Percentiles rank a stretch among this genome's conserved stretches.
These are phyloP conservation scores for rat (Rattus norvegicus) DNA, from an alignment of 2,113 vertebrate genomes.

Conservation along the genomic window GRCr8 NC_086025.1:11499001-11499500, in stretches of 20 bases:
- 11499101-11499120: conserved; percentile 9
- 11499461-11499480: conserved; percentile 95
- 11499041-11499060: background rate
- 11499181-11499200: background rate
- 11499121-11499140: conserved; percentile 9
- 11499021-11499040: background rate
- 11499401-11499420: conserved; percentile 94
- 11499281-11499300: background rate
- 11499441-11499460: conserved; percentile 94
- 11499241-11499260: background rate
- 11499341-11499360: conserved; percentile 90
- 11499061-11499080: no score
- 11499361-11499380: conserved; percentile 96
- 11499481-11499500: conserved; percentile 95
- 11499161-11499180: background rate
- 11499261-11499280: background rate
- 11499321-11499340: background rate
- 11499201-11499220: background rate
- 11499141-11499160: background rate
- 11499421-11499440: conserved; percentile 94
- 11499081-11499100: background rate
- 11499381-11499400: conserved; percentile 95
- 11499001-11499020: background rate
- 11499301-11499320: background rate
- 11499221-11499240: background rate